These are phyloP conservation scores for Sitta europaea DNA, from an alignment of 2,113 vertebrate species.

Conservation along the genomic window DNA sequence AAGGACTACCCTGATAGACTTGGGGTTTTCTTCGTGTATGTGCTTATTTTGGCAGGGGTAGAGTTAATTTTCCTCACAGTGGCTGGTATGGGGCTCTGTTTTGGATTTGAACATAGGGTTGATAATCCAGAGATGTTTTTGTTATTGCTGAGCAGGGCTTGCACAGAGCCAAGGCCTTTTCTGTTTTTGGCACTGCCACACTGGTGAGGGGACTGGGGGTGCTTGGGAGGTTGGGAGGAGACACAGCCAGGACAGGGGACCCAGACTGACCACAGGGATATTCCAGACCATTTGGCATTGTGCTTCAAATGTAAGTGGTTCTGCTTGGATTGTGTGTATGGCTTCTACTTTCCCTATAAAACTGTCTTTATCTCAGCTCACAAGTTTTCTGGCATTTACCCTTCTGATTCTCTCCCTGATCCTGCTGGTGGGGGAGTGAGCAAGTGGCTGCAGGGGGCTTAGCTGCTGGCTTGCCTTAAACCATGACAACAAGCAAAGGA, in stretches of 20 bases:
- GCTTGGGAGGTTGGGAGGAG: background rate
- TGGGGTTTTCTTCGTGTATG: background rate
- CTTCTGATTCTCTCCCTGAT: background rate
- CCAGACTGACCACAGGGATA: background rate
- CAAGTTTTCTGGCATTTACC: background rate
- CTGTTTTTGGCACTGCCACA: background rate
- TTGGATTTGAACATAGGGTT: background rate
- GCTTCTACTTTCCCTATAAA: background rate
- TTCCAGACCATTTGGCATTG: background rate
- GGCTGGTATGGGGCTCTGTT: background rate
- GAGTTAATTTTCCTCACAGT: background rate
- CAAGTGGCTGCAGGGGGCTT: background rate
- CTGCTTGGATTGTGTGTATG: background rate
- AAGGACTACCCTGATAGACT: too few relatives aligned
- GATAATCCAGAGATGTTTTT: background rate
- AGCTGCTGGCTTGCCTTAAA: background rate
- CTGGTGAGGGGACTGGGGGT: background rate
- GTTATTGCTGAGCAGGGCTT: background rate
- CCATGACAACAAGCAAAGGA: background rate
- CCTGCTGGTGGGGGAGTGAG: background rate
- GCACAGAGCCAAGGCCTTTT: background rate
- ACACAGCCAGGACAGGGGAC: background rate
- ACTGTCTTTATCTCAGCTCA: background rate
- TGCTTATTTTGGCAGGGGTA: accelerated
- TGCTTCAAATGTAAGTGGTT: background rate